Evolutionary conservation across 2,113 vertebrate species (phyloP).

Genomic region (Arizona elegans): DNA sequence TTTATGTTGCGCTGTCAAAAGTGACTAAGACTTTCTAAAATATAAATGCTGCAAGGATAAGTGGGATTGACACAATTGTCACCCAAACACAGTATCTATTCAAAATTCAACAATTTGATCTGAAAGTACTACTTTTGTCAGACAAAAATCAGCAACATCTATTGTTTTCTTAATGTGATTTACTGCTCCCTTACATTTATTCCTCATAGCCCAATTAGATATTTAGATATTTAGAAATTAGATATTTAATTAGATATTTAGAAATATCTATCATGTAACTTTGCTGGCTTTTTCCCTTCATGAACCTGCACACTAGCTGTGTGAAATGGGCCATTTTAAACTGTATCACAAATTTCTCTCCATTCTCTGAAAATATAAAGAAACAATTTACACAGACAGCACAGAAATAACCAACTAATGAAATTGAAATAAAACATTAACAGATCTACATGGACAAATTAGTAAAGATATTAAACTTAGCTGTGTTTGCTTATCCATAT

Average conservation of each 20-base stretch:
- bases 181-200: not conserved
- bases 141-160: not conserved
- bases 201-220: not conserved
- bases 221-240: too few relatives aligned
- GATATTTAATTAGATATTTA: too few relatives aligned
- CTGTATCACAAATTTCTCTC: not conserved
- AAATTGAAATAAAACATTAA: not conserved
- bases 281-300: not conserved
- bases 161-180: not conserved
- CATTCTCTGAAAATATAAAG: not conserved
- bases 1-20: slow-evolving; percentile 21
- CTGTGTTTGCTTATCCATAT: not conserved
- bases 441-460: not conserved
- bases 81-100: not conserved
- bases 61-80: not conserved
- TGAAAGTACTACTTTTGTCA: not conserved
- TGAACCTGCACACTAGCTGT: not conserved
- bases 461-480: not conserved
- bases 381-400: not conserved
- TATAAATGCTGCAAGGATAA: not conserved
- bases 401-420: not conserved
- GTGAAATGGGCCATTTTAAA: not conserved
- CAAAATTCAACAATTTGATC: not conserved
- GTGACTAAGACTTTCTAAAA: slow-evolving; percentile 4
- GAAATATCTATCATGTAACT: not conserved